Evolutionary conservation across 2,113 vertebrate species (phyloP).

Genomic region (Megaleporinus macrocephalus): DNA sequence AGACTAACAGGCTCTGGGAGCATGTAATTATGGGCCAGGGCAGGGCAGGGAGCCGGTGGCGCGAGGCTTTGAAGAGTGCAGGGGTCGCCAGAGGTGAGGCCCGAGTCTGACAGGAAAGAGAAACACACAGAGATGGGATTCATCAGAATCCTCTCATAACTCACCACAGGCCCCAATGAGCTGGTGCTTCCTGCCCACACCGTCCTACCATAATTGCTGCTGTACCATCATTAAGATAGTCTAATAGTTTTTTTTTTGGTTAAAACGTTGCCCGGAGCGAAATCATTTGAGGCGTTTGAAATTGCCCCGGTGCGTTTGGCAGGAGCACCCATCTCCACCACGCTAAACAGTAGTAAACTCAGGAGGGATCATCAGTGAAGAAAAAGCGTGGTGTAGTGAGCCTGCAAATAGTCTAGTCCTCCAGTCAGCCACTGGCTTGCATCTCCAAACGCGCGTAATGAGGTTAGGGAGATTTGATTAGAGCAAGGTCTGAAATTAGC

Average conservation of each 20-base stretch:
- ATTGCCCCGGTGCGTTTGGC: neutral
- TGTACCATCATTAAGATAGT: neutral
- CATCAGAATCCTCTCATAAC: slow-evolving; percentile 23
- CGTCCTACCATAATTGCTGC: slow-evolving; percentile 1
- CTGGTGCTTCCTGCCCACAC: slow-evolving; percentile 7
- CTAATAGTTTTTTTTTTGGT: neutral
- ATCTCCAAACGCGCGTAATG: slow-evolving; percentile 62
- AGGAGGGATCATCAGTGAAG: neutral
- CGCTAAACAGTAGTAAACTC: slow-evolving; percentile 3
- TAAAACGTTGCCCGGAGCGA: neutral
- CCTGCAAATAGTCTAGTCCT: slow-evolving; percentile 12
- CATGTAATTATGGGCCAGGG: slow-evolving; percentile 52
- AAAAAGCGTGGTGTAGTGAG: slow-evolving; percentile 16
- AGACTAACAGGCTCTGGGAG: slow-evolving; percentile 43
- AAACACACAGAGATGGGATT: slow-evolving; percentile 44
- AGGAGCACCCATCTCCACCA: neutral
- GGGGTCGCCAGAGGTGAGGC: slow-evolving; percentile 48
- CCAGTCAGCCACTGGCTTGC: slow-evolving; percentile 36
- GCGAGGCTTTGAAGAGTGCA: slow-evolving; percentile 47
- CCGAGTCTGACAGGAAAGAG: slow-evolving; percentile 42
- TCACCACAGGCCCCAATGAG: neutral
- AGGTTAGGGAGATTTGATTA: slow-evolving; percentile 71
- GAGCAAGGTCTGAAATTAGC: slow-evolving; percentile 70
- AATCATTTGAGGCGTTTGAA: neutral
- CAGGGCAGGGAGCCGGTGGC: slow-evolving; percentile 37